Evolutionary conservation across 1,140 invertebrate species (phyloP), one percentile per base, ranked within the genome.

Genomic region (Tetramorium simillimum): DNA sequence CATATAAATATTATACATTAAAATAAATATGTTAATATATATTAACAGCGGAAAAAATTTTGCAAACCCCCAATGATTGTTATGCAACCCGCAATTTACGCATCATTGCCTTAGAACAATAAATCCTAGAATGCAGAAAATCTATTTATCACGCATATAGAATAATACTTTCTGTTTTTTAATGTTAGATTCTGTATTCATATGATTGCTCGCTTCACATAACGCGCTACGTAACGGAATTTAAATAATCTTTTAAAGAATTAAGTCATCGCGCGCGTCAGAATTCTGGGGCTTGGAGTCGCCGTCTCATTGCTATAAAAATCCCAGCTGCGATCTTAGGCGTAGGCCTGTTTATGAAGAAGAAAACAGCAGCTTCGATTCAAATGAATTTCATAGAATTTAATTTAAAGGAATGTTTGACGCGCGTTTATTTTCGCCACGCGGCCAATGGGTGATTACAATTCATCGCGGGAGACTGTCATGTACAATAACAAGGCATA

Each of bases 161-260:
- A 70, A 72, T 9, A 53, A 53, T 33, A 7, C 18, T 9, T 72
- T 51, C 12, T 1, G 7, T 51, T 33, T 72, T 10, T n/a, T 14
- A 49, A 65, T 6, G 2, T 63, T 51, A 3, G 12, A 5, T 51
- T 53, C 18, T 37, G 9, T 28, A 18, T n/a, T 4, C 7, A 65
- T n/a, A n/a, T 33, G 3, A n/a, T 65, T 7, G 67, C 28, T 43
- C 51, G 33, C 24, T 80, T 73, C 60, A 65, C 46, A 10, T 72
- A 77, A 75, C 69, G 80, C 62, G 33, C 33, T 33, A 33, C 33
- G 75, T 69, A 75, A 89, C 80, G 80, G 78, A 90, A 87, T 81
- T 90, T 65, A n/a, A 65, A 28, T 2, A 18, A 72, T 51, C 43
- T 49, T 72, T 67, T n/a, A 72, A 4, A 33, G 5, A 53, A 72